These are phyloP conservation scores for Pollenia angustigena DNA, from an alignment of 2,888 invertebrate genomes.

Conservation along the genomic window DNA sequence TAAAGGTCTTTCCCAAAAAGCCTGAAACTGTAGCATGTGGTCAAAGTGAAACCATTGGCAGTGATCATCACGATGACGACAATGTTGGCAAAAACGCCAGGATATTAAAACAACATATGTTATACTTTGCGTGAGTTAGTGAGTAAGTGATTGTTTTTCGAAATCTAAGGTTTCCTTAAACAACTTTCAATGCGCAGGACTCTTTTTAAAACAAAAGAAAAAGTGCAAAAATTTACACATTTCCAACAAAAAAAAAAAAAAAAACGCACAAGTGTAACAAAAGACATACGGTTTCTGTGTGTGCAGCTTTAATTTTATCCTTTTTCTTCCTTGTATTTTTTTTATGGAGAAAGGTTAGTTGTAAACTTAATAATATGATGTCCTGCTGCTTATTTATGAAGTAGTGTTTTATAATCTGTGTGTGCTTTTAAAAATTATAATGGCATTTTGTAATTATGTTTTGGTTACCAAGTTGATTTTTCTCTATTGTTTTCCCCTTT, in stretches of 20 bases:
- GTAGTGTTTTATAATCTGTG: slow-evolving; percentile 18
- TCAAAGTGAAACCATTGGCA: slow-evolving; percentile 45
- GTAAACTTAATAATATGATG: neutral
- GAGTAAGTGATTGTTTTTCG: neutral
- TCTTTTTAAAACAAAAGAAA: slow-evolving; percentile 25
- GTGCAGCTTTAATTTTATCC: slow-evolving; percentile 6
- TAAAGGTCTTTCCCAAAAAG: slow-evolving; percentile 34
- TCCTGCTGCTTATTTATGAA: slow-evolving; percentile 54
- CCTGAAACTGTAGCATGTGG: slow-evolving; percentile 58
- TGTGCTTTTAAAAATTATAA: slow-evolving; percentile 50
- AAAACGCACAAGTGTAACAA: slow-evolving; percentile 22
- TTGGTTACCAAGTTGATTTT: slow-evolving; percentile 31
- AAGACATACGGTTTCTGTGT: slow-evolving; percentile 3
- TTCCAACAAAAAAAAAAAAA: neutral
- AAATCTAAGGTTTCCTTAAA: slow-evolving; percentile 62
- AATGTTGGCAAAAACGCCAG: slow-evolving; percentile 12
- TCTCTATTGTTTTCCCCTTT: neutral
- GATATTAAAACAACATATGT: slow-evolving; percentile 52
- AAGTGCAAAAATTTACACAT: slow-evolving; percentile 60
- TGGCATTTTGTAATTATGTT: slow-evolving; percentile 62
- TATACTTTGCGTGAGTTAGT: slow-evolving; percentile 2
- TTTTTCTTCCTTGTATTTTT: neutral
- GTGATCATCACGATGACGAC: slow-evolving; percentile 38
- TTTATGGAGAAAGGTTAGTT: neutral
- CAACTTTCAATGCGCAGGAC: slow-evolving; percentile 9